Conservation (phyloP, 2,113 vertebrate species). For the Tachycineta bicolor region DNA sequence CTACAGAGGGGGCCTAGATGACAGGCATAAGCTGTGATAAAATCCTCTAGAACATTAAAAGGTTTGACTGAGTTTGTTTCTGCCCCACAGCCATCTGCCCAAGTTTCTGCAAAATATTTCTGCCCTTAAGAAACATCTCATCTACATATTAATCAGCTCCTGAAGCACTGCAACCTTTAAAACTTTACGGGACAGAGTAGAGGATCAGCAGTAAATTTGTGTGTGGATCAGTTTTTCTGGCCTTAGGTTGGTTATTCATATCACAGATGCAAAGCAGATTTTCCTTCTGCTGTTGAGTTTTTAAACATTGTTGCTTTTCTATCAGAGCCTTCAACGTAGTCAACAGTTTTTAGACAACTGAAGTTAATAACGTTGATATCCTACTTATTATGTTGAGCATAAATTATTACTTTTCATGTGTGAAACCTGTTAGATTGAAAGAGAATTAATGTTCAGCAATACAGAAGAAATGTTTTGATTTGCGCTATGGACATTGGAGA, state of each 20-base stretch:
- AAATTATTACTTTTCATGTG: background rate
- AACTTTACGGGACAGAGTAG: background rate
- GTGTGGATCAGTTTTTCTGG: background rate
- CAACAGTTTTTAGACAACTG: background rate
- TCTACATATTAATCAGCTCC: background rate
- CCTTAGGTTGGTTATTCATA: background rate
- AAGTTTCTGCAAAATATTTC: background rate
- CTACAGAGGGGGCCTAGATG: background rate
- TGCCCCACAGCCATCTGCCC: background rate
- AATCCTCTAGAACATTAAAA: background rate
- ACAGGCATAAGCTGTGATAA: background rate
- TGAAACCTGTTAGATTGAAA: background rate
- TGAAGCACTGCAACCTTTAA: background rate
- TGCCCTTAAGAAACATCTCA: background rate
- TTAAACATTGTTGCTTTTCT: background rate
- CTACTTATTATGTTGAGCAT: background rate
- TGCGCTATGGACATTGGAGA: background rate
- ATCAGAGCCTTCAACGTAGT: background rate
- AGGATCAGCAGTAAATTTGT: background rate
- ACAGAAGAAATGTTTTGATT: background rate
- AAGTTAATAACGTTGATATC: background rate
- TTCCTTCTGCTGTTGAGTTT: background rate
- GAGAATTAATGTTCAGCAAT: background rate
- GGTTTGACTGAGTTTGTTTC: background rate
- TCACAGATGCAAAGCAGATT: background rate